These are phyloP conservation scores for Psettodes erumei DNA, from an alignment of 2,113 vertebrate species.

Conservation along the genomic window DNA sequence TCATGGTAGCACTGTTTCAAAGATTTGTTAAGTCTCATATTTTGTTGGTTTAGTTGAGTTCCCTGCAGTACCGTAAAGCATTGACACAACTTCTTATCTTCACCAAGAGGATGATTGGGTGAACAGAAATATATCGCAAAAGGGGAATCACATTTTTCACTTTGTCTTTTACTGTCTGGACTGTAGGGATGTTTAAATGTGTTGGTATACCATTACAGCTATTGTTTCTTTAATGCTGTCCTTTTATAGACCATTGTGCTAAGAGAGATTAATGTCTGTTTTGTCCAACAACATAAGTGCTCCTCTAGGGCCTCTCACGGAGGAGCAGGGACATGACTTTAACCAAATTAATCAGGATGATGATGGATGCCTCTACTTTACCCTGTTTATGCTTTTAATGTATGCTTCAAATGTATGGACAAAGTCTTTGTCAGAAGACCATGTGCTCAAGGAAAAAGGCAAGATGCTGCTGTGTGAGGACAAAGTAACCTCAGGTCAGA, in stretches of 20 bases:
- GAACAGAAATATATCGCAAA: not conserved
- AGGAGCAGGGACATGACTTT: slow-evolving; percentile 44
- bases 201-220: not conserved
- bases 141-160: not conserved
- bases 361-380: slow-evolving; percentile 57
- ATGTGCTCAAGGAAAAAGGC: not conserved
- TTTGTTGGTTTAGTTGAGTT: not conserved
- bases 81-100: not conserved
- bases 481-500: slow-evolving; percentile 5
- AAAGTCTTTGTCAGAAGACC: slow-evolving; percentile 8
- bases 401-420: slow-evolving; percentile 10
- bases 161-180: not conserved
- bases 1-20: not conserved
- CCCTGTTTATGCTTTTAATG: slow-evolving; percentile 38
- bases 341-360: slow-evolving; percentile 55
- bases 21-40: not conserved
- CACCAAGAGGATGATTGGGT: not conserved
- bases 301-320: slow-evolving; percentile 47
- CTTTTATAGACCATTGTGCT: slow-evolving; percentile 41
- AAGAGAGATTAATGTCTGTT: slow-evolving; percentile 55
- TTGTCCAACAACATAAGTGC: slow-evolving; percentile 58
- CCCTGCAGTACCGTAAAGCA: not conserved
- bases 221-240: slow-evolving; percentile 9
- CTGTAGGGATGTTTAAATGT: not conserved
- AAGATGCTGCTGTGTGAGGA: not conserved